Percentiles rank a stretch among this genome's conserved stretches.
phyloP scores from a whole-genome alignment of 2,797 vertebrate genomes.

The Euphonia xanthogaster region DNA sequence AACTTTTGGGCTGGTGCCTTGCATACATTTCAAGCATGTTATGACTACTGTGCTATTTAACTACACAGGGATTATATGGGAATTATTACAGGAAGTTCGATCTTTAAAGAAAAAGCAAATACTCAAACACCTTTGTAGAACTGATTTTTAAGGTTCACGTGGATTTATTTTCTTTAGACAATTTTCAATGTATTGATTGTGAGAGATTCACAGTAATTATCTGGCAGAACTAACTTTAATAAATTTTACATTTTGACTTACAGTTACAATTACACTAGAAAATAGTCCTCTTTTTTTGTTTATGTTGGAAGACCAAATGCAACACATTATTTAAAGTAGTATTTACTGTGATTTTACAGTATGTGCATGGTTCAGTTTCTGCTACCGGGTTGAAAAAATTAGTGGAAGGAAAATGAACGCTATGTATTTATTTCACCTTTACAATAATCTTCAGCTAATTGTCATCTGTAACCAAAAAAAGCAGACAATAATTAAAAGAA shows the following conservation, averaged over 20 bases:
- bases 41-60: neutral
- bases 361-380: neutral
- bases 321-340: neutral
- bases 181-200: neutral
- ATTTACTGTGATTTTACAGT: neutral
- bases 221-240: neutral
- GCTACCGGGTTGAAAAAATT: neutral
- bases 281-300: neutral
- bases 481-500: neutral
- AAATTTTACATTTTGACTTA: neutral
- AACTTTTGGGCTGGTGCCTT: conserved; percentile 3
- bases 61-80: conserved; percentile 36
- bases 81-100: conserved; percentile 59
- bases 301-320: neutral
- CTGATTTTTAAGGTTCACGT: neutral
- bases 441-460: neutral
- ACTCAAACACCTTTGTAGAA: neutral
- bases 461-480: neutral
- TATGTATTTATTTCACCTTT: neutral
- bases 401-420: neutral
- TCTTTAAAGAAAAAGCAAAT: conserved; percentile 40
- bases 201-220: neutral
- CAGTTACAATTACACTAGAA: neutral
- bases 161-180: neutral
- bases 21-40: conserved; percentile 42